These are phyloP conservation scores for Cephus pygmeus DNA, from an alignment of 2,888 invertebrate species.

Conservation along the genomic window DNA sequence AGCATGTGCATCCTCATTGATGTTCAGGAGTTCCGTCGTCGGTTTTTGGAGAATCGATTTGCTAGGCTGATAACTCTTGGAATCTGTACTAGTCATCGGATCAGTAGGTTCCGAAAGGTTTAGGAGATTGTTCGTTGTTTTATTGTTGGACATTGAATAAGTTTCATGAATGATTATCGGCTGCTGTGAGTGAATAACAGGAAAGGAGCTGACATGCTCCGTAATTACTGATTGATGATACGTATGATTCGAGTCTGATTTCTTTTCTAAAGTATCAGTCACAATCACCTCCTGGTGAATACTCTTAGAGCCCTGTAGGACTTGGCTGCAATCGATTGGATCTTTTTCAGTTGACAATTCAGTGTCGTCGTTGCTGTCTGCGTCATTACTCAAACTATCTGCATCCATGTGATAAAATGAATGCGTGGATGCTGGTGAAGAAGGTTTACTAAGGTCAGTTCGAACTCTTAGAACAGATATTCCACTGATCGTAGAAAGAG, in stretches of 20 bases:
- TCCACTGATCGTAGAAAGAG: conserved; percentile 52
- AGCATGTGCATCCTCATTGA: conserved; percentile 62
- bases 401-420: conserved; percentile 53
- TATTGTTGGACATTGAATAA: conserved; percentile 35
- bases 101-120: conserved; percentile 50
- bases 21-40: conserved; percentile 58
- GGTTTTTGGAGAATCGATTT: conserved; percentile 56
- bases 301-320: conserved; percentile 35
- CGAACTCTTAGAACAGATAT: conserved; percentile 52
- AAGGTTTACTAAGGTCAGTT: conserved; percentile 64
- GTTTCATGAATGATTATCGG: conserved; percentile 42
- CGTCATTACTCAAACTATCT: conserved; percentile 45
- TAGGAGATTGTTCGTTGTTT: conserved; percentile 40
- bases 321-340: conserved; percentile 47
- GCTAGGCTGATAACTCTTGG: conserved; percentile 49
- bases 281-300: conserved; percentile 25
- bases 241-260: conserved; percentile 22
- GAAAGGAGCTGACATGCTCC: conserved; percentile 48
- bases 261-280: conserved; percentile 16
- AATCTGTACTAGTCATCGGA: conserved; percentile 54
- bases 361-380: conserved; percentile 42
- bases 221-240: conserved; percentile 52
- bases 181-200: conserved; percentile 47
- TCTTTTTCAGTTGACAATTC: conserved; percentile 42
- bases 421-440: conserved; percentile 51